A percentile compares a stretch with the other conserved stretches of the same genome.
These are phyloP conservation scores for Rhabdophis nuchalis DNA, from an alignment of 2,797 vertebrate genomes.

Conservation along the genomic window DNA sequence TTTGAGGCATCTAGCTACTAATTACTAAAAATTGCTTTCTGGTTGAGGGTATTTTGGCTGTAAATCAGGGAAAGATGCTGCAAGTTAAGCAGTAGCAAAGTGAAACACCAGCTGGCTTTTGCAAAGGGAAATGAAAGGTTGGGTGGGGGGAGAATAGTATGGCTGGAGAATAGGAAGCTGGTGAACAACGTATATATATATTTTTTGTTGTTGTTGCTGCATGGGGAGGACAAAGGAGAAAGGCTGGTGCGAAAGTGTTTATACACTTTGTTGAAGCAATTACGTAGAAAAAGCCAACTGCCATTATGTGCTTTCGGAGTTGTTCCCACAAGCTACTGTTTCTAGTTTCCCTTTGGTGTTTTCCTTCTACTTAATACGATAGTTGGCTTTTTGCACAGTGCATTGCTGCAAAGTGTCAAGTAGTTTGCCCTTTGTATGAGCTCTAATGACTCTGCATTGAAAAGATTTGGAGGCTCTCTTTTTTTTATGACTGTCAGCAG, in stretches of 20 bases:
- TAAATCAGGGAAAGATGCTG: constrained; percentile 28
- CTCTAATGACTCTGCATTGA: background rate
- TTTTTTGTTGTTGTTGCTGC: background rate
- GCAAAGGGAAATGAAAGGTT: background rate
- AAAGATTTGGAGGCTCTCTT: background rate
- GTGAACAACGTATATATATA: background rate
- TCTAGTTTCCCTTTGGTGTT: background rate
- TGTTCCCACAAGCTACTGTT: background rate
- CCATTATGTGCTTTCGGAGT: background rate
- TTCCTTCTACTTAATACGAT: background rate
- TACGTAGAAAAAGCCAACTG: background rate
- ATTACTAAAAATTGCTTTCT: constrained; percentile 56
- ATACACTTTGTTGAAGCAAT: background rate
- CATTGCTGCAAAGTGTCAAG: background rate
- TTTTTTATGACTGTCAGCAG: background rate
- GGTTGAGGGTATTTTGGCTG: constrained; percentile 31
- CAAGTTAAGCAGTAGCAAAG: background rate
- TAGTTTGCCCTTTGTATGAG: constrained; percentile 14
- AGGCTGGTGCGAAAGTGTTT: constrained; percentile 7
- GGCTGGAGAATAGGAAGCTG: background rate
- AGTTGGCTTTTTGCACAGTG: constrained; percentile 1
- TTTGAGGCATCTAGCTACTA: constrained; percentile 47
- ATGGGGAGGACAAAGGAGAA: background rate
- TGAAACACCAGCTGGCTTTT: constrained; percentile 1
- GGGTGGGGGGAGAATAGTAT: background rate